These are phyloP conservation scores for Mythimna lalbum DNA, from an alignment of 2,888 invertebrate species.

Conservation along the genomic window DNA sequence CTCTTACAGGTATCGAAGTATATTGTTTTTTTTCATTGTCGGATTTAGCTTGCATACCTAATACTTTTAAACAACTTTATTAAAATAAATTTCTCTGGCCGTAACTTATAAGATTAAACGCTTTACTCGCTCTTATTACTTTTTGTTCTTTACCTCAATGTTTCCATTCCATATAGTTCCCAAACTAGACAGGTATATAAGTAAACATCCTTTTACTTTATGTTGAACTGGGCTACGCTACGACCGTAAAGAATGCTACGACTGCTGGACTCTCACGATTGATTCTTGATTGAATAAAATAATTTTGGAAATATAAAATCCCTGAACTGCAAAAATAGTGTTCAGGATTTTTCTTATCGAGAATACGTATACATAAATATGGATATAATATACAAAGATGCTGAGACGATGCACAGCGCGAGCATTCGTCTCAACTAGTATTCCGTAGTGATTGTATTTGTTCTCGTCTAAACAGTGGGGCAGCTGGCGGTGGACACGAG, in stretches of 20 bases:
- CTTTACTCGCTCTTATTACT: slow-evolving; percentile 48
- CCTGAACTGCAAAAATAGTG: slow-evolving; percentile 18
- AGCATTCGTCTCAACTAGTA: slow-evolving; percentile 18
- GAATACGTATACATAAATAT: slow-evolving; percentile 19
- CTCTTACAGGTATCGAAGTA: slow-evolving; percentile 49
- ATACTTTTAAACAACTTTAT: slow-evolving; percentile 38
- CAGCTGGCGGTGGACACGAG: slow-evolving; percentile 44
- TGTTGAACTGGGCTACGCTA: slow-evolving; percentile 7
- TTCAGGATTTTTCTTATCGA: slow-evolving; percentile 11
- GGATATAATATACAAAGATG: slow-evolving; percentile 27
- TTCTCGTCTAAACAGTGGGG: slow-evolving; percentile 47
- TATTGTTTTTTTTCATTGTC: slow-evolving; percentile 17
- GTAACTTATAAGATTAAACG: slow-evolving; percentile 31
- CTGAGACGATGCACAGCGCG: slow-evolving; percentile 10
- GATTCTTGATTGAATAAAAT: background rate
- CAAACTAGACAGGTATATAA: slow-evolving; percentile 1
- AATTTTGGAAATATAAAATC: slow-evolving; percentile 20
- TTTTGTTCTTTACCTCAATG: slow-evolving; percentile 43
- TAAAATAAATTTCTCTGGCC: slow-evolving; percentile 39
- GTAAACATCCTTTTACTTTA: background rate
- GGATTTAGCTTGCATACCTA: slow-evolving; percentile 23
- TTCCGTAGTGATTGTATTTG: slow-evolving; percentile 43
- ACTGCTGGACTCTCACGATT: slow-evolving; percentile 7
- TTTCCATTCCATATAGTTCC: slow-evolving; percentile 3
- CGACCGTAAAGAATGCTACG: background rate